Conservation (phyloP, 2,113 vertebrate genomes). For the Conger conger region DNA sequence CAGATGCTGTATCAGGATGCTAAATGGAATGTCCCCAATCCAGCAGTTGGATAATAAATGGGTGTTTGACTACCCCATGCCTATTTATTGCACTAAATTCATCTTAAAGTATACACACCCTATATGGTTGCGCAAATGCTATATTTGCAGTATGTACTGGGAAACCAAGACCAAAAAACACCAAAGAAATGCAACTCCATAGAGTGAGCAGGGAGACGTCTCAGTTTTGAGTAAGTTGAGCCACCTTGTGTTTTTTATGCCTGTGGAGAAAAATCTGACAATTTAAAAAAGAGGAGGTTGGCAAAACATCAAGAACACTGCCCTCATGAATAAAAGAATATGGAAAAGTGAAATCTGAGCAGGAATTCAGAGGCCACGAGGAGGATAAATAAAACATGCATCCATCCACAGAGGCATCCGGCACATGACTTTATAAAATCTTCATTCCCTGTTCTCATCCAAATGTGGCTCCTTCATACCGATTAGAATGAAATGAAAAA, state of each 20-base stretch:
- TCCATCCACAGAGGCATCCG: slow-evolving; percentile 40
- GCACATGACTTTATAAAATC: slow-evolving; percentile 44
- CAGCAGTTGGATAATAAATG: neutral
- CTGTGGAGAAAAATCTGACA: slow-evolving; percentile 42
- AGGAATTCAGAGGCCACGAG: slow-evolving; percentile 24
- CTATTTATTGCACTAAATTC: neutral
- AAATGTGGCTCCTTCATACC: slow-evolving; percentile 40
- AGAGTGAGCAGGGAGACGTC: neutral
- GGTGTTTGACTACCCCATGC: neutral
- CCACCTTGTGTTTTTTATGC: slow-evolving; percentile 26
- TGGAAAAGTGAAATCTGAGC: slow-evolving; percentile 21
- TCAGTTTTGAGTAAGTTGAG: slow-evolving; percentile 8
- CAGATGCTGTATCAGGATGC: neutral
- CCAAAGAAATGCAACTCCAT: neutral
- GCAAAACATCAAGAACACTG: slow-evolving; percentile 34
- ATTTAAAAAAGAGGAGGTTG: slow-evolving; percentile 39
- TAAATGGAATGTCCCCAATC: neutral
- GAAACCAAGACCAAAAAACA: slow-evolving; percentile 6
- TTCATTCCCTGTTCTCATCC: slow-evolving; percentile 43
- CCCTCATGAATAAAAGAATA: slow-evolving; percentile 51
- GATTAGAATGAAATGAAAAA: slow-evolving; percentile 44
- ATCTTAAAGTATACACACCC: neutral
- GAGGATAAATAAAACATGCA: slow-evolving; percentile 50
- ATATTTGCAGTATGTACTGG: neutral
- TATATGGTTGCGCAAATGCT: no score